A percentile compares a stretch with the other conserved stretches of the same genome.
Conservation (phyloP, 2,888 invertebrate genomes). For the Polyploca ridens region DNA sequence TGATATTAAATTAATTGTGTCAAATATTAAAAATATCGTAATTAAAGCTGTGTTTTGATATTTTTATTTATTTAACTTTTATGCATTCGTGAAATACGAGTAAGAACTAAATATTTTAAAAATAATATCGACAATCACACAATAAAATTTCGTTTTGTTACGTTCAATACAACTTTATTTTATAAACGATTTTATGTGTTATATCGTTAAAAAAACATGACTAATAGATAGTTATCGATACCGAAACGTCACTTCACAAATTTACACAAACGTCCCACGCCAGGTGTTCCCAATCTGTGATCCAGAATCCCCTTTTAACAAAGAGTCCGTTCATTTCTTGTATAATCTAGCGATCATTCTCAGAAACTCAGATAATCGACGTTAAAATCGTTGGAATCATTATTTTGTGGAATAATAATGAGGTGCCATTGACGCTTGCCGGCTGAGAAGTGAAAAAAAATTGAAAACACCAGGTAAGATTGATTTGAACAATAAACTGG, state of each 20-base stretch:
- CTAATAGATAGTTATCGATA: neutral
- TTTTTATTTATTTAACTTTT: no score
- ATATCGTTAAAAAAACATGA: neutral
- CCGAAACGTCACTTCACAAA: slow-evolving; percentile 37
- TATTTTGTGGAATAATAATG: slow-evolving; percentile 74
- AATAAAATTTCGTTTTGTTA: no score
- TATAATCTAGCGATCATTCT: slow-evolving; percentile 64
- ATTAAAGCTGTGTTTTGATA: no score
- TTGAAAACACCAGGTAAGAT: neutral
- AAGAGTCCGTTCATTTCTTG: slow-evolving; percentile 51
- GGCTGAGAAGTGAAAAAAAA: slow-evolving; percentile 19
- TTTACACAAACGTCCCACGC: slow-evolving; percentile 48
- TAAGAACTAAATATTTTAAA: no score
- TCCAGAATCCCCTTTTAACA: slow-evolving; percentile 51
- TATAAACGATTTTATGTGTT: neutral
- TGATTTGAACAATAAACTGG: neutral
- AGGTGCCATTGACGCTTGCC: slow-evolving; percentile 65
- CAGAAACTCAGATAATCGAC: slow-evolving; percentile 67
- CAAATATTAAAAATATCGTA: no score
- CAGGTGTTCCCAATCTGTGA: slow-evolving; percentile 63
- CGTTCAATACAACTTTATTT: no score
- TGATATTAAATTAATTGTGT: no score
- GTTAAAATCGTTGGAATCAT: slow-evolving; percentile 63
- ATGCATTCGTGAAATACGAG: no score
- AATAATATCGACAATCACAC: no score